Conservation (phyloP, 2,113 vertebrate genomes). For the Colaptes auratus region DNA sequence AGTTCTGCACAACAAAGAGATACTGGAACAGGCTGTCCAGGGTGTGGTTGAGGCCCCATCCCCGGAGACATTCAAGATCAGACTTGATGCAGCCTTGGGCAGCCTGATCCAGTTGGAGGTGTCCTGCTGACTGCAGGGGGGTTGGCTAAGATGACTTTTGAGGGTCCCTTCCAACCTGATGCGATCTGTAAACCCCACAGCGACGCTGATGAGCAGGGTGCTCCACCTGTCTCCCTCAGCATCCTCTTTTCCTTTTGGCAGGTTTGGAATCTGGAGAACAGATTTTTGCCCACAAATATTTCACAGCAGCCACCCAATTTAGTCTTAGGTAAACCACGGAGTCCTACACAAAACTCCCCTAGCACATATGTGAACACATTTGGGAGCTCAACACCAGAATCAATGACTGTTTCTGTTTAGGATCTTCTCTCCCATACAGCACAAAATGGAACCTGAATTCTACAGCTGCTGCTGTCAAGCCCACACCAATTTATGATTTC, state of each 20-base stretch:
- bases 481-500: neutral
- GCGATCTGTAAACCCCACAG: no score
- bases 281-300: neutral
- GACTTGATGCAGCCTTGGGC: no score
- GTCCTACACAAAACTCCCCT: neutral
- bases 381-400: neutral
- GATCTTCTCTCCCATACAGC: neutral
- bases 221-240: neutral
- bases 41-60: no score
- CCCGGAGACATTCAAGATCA: no score
- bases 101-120: no score
- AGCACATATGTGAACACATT: rapidly evolving
- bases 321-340: neutral
- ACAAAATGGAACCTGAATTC: neutral
- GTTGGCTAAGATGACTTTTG: no score
- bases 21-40: no score
- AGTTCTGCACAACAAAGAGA: no score
- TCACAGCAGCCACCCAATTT: neutral
- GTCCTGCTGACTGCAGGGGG: no score
- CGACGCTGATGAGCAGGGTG: neutral
- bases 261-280: neutral
- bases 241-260: neutral
- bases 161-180: no score
- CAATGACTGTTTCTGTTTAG: neutral
- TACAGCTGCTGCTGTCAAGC: neutral